Conservation (phyloP, 2,113 vertebrate species). For the Ictidomys tridecemlineatus region DNA sequence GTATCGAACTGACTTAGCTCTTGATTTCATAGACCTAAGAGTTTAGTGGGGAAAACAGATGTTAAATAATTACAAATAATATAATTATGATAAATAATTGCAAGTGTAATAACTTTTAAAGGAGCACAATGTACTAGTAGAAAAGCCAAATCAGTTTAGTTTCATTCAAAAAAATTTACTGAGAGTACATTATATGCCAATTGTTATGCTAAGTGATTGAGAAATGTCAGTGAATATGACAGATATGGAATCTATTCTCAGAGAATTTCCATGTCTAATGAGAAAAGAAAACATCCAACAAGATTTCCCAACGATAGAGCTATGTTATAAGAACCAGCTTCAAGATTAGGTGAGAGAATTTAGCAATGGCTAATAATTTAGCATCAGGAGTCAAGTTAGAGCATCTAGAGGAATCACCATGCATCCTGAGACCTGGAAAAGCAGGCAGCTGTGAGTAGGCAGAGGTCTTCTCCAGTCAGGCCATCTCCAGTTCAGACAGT, state of each 20-base stretch:
- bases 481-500: background rate
- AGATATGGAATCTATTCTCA: background rate
- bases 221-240: background rate
- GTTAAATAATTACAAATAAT: background rate
- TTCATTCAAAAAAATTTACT: background rate
- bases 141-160: slow-evolving; percentile 27
- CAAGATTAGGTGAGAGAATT: background rate
- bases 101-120: background rate
- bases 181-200: background rate
- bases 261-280: background rate
- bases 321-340: background rate
- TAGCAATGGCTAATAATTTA: background rate
- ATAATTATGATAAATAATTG: background rate
- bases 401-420: background rate
- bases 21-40: background rate
- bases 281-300: slow-evolving; percentile 25
- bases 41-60: background rate
- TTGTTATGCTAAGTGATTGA: background rate
- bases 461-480: background rate
- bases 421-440: background rate
- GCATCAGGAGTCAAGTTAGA: background rate
- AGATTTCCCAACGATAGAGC: background rate
- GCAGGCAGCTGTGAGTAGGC: background rate
- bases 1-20: background rate
- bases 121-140: background rate